Conservation (phyloP, 2,888 invertebrate genomes). For the Reticulitermes lucifugus region DNA sequence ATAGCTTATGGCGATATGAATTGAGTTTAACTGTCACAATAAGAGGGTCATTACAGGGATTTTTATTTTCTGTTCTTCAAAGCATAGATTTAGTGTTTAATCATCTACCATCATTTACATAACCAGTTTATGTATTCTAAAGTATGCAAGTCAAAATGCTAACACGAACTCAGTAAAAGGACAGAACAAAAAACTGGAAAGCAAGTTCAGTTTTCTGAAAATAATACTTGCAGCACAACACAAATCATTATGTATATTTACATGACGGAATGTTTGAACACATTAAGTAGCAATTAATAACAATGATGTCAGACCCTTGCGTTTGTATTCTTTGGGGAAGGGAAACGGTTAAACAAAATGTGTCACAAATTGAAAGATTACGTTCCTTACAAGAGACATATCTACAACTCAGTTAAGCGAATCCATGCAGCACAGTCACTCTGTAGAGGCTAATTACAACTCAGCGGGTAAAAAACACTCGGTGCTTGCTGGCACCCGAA, state of each 20-base stretch:
- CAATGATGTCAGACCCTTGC: neutral
- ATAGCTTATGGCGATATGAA: no score
- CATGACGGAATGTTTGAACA: neutral
- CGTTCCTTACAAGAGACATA: neutral
- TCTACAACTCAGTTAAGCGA: neutral
- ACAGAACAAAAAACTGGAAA: neutral
- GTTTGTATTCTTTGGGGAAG: neutral
- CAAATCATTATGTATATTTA: slow-evolving; percentile 11
- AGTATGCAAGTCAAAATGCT: no score
- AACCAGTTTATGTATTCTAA: no score
- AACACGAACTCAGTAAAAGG: no score
- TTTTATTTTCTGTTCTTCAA: no score
- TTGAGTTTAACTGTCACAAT: no score
- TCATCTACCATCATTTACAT: no score
- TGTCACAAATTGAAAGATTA: neutral
- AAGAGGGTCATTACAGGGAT: no score
- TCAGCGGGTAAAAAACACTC: no score
- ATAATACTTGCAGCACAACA: neutral
- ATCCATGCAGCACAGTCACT: neutral
- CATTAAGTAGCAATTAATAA: slow-evolving; percentile 19
- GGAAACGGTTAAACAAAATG: neutral
- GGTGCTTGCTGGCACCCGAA: no score
- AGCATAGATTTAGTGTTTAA: no score
- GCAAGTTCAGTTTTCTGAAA: neutral
- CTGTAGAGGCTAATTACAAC: no score